Percentiles rank a stretch among this genome's conserved stretches.
Evolutionary conservation across 2,888 invertebrate species (phyloP).

Genomic region (Eumerus sabulonum): DNA sequence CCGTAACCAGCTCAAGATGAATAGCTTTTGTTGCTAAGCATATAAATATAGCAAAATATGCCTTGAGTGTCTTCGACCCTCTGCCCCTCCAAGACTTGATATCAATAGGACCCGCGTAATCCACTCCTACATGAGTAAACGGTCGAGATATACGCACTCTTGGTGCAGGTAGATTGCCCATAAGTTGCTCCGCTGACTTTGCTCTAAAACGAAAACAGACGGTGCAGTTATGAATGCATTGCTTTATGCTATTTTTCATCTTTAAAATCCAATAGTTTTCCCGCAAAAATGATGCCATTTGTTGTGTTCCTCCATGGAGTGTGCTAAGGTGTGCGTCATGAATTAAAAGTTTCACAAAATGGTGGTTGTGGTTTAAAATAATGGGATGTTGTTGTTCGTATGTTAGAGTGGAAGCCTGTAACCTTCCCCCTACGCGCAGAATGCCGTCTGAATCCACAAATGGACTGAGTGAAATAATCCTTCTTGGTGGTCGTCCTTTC

Average conservation of each 20-base stretch:
- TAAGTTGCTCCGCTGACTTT: neutral
- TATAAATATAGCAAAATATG: neutral
- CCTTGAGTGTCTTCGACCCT: neutral
- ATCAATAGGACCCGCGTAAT: neutral
- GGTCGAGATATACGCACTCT: neutral
- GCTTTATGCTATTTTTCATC: neutral
- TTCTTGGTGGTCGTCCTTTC: neutral
- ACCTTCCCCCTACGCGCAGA: conserved; percentile 13
- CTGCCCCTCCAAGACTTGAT: neutral
- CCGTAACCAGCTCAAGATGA: neutral
- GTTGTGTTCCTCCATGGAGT: conserved; percentile 16
- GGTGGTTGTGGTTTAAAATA: neutral
- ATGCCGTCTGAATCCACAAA: conserved; percentile 11
- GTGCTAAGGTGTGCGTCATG: conserved; percentile 21
- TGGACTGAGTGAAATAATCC: neutral
- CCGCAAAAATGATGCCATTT: neutral
- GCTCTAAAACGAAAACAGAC: neutral
- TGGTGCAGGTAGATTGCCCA: conserved; percentile 1
- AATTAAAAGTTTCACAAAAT: conserved; percentile 3
- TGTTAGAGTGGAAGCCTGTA: neutral
- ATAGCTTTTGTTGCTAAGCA: neutral
- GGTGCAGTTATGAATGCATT: neutral
- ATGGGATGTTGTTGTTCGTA: too few species aligned
- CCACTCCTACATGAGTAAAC: neutral
- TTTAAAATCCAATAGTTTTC: conserved; percentile 8